These are phyloP conservation scores for Peromyscus maniculatus DNA, from an alignment of 2,113 vertebrate species.

Conservation along the genomic window DNA sequence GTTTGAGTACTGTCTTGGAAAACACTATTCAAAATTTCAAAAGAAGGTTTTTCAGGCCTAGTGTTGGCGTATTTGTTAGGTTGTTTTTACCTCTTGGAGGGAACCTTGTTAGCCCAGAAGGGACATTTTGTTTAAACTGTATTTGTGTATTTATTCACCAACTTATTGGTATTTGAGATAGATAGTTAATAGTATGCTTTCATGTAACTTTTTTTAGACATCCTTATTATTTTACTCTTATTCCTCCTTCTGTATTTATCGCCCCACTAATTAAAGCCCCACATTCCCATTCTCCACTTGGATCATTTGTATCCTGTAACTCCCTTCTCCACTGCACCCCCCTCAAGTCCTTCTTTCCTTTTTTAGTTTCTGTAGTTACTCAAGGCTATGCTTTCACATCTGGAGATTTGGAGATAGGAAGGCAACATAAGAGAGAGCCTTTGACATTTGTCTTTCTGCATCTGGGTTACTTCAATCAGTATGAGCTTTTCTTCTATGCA, in stretches of 20 bases:
- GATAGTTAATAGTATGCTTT: background rate
- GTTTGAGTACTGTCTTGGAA: background rate
- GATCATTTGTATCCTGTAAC: background rate
- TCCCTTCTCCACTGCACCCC: background rate
- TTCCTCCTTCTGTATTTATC: background rate
- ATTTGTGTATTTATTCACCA: background rate
- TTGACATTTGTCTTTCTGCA: background rate
- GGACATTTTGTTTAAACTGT: background rate
- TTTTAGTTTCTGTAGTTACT: background rate
- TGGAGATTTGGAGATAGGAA: background rate
- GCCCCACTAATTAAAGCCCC: background rate
- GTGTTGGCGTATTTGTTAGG: background rate
- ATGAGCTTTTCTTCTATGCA: background rate
- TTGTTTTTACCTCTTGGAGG: background rate
- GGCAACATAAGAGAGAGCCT: background rate
- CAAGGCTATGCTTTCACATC: background rate
- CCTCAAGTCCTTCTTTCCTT: background rate
- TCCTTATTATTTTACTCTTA: background rate
- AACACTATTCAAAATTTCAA: background rate
- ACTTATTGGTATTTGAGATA: background rate
- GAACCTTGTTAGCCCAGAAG: background rate
- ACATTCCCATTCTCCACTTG: background rate
- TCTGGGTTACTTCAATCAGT: background rate
- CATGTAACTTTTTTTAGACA: background rate
- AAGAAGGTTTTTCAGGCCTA: background rate